A percentile compares a stretch with the other conserved stretches of the same genome.
Evolutionary conservation across 2,888 invertebrate species (phyloP).

Genomic region (Willowsia nigromaculata): DNA sequence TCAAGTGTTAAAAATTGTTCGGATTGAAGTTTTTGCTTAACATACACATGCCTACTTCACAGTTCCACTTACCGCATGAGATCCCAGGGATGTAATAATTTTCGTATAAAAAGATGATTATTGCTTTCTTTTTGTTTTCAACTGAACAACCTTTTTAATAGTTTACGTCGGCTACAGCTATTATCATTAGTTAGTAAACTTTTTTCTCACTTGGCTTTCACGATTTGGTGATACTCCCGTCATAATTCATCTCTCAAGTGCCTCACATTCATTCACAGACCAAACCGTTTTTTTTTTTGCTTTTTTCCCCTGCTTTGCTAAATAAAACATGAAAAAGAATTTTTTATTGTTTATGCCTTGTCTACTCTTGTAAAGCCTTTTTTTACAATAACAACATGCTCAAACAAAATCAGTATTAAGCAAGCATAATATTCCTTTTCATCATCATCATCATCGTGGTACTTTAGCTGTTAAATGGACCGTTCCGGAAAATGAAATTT

Average conservation of each 20-base stretch:
- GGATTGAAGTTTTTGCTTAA: background rate
- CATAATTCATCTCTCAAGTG: constrained; percentile 63
- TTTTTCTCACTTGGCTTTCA: constrained; percentile 65
- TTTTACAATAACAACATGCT: constrained; percentile 41
- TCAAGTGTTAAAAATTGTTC: constrained; percentile 49
- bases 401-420: background rate
- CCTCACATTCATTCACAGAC: constrained; percentile 1
- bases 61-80: background rate
- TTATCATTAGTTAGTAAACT: constrained; percentile 41
- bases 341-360: constrained; percentile 52
- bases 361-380: constrained; percentile 30
- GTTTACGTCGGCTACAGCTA: background rate
- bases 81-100: constrained; percentile 18
- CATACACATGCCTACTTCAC: background rate
- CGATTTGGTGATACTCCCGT: constrained; percentile 34
- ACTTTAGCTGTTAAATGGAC: constrained; percentile 71
- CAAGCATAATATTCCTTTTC: background rate
- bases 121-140: constrained; percentile 48
- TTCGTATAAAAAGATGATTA: constrained; percentile 1
- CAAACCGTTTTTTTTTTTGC: constrained; percentile 42
- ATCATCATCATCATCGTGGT: background rate
- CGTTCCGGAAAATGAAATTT: constrained; percentile 55
- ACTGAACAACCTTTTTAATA: background rate
- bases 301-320: constrained; percentile 22
- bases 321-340: constrained; percentile 23